Evolutionary conservation across 2,888 invertebrate species (phyloP).

Genomic region (Lepidocyrtinus sp.): DNA sequence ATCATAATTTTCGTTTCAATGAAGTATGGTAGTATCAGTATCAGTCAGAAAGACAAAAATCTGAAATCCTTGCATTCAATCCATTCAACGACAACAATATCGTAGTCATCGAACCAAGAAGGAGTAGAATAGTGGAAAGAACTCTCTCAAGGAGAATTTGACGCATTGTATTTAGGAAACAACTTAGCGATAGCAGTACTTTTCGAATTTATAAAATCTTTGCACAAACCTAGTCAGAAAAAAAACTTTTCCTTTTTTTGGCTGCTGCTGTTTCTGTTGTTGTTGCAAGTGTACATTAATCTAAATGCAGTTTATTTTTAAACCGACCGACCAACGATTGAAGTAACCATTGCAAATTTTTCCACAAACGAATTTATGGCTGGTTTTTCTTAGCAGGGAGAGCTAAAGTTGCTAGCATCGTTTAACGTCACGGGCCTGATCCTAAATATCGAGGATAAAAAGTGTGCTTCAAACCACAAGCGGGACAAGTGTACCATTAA

Average conservation of each 20-base stretch:
- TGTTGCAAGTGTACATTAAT: too few relatives aligned
- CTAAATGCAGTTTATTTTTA: constrained; percentile 18
- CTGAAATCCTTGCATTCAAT: not conserved
- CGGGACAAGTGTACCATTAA: not conserved
- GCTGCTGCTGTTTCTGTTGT: too few relatives aligned
- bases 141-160: constrained; percentile 25
- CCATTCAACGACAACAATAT: constrained; percentile 2
- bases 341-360: constrained; percentile 3
- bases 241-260: too few relatives aligned
- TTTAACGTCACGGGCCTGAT: not conserved
- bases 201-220: too few relatives aligned
- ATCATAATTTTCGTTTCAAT: too few relatives aligned
- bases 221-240: too few relatives aligned
- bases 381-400: not conserved
- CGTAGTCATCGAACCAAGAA: constrained; percentile 25
- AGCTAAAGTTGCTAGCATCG: not conserved
- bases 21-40: too few relatives aligned
- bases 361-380: not conserved
- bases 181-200: too few relatives aligned
- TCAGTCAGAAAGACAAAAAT: not conserved
- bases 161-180: too few relatives aligned
- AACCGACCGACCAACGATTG: not conserved
- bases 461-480: constrained; percentile 1
- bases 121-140: too few relatives aligned
- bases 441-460: too few relatives aligned